Percentiles rank a stretch among this genome's conserved stretches.
Evolutionary conservation across 2,797 vertebrate genomes (phyloP).

Genomic region (Sebastes diploproa): DNA sequence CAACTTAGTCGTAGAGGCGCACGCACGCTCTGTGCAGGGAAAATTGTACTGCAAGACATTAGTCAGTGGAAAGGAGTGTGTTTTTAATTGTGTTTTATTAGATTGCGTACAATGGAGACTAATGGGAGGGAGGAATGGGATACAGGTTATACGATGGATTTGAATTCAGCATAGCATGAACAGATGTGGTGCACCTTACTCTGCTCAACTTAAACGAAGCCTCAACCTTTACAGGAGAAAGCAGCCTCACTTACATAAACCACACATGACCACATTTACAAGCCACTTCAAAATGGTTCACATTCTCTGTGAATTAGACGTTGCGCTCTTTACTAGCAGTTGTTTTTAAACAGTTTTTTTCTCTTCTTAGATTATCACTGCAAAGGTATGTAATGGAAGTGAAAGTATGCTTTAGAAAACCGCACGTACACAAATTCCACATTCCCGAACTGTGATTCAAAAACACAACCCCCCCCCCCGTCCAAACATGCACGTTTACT

Average conservation of each 20-base stretch:
- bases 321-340: slow-evolving; percentile 29
- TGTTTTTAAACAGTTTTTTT: slow-evolving; percentile 20
- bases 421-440: slow-evolving; percentile 49
- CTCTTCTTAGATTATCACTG: not conserved
- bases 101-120: not conserved
- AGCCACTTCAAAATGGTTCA: slow-evolving; percentile 54
- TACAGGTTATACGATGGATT: slow-evolving; percentile 3
- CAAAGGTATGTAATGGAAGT: slow-evolving; percentile 2
- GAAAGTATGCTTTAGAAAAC: slow-evolving; percentile 50
- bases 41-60: not conserved
- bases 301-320: slow-evolving; percentile 45
- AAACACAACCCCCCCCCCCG: not conserved
- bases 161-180: slow-evolving; percentile 17
- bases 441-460: slow-evolving; percentile 43
- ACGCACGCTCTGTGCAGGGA: not conserved
- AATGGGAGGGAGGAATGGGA: slow-evolving; percentile 18
- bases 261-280: slow-evolving; percentile 62
- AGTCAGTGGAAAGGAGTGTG: not conserved
- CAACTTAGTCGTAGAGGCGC: not conserved
- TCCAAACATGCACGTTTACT: slow-evolving; percentile 47
- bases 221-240: slow-evolving; percentile 33
- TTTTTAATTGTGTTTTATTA: slow-evolving; percentile 34
- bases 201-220: slow-evolving; percentile 20
- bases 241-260: slow-evolving; percentile 38
- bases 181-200: slow-evolving; percentile 1